phyloP scores from a whole-genome alignment of 2,888 invertebrate species.

The Muschampia plurimacula region DNA sequence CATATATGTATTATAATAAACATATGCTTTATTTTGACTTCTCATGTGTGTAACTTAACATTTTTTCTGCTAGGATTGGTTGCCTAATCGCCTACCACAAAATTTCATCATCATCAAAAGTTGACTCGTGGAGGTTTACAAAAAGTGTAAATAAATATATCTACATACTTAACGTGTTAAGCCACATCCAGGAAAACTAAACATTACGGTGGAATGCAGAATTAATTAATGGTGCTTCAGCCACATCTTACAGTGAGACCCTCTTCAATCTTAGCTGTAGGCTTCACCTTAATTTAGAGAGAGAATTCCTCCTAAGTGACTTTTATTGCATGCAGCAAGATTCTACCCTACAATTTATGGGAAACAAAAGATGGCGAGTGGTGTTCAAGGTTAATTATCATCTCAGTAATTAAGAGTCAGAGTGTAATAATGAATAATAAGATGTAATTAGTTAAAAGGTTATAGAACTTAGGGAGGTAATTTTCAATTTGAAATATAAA shows the following conservation, averaged over 20 bases:
- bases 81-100: no score
- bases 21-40: no score
- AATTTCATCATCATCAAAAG: no score
- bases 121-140: no score
- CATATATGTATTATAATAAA: no score
- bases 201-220: constrained; percentile 52
- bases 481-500: no score
- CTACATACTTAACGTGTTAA: neutral
- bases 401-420: constrained; percentile 4
- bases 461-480: neutral
- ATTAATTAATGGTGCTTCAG: constrained; percentile 61
- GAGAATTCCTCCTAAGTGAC: constrained; percentile 59
- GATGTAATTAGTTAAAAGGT: constrained; percentile 2
- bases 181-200: constrained; percentile 33
- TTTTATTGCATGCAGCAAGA: constrained; percentile 58
- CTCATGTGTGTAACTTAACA: no score
- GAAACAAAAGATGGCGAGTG: constrained; percentile 38
- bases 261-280: constrained; percentile 60
- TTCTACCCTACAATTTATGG: constrained; percentile 45
- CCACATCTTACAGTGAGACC: constrained; percentile 61
- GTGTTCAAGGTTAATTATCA: constrained; percentile 5
- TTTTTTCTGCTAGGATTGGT: no score
- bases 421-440: constrained; percentile 11
- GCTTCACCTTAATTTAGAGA: constrained; percentile 58
- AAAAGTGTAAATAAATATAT: no score